A percentile compares a stretch with the other conserved stretches of the same genome.
Evolutionary conservation across 2,113 vertebrate genomes (phyloP).

Genomic region (Sturnira hondurensis): DNA sequence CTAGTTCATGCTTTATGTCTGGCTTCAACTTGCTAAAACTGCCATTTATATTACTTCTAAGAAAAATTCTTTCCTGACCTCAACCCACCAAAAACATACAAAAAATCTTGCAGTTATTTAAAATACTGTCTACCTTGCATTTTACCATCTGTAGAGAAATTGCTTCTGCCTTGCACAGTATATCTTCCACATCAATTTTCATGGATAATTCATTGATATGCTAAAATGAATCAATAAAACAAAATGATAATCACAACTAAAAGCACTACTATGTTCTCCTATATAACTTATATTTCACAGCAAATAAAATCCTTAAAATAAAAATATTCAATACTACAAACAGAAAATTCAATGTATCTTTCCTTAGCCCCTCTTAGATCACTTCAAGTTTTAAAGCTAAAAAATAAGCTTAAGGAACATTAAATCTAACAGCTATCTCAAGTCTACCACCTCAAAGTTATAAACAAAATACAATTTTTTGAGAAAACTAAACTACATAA

Average conservation of each 20-base stretch:
- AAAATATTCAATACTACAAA: constrained; percentile 46
- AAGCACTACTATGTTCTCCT: constrained; percentile 30
- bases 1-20: neutral
- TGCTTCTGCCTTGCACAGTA: constrained; percentile 93
- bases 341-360: constrained; percentile 10
- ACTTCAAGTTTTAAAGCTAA: constrained; percentile 51
- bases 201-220: constrained; percentile 98
- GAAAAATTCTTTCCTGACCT: constrained; percentile 35
- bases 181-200: constrained; percentile 94
- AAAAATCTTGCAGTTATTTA: constrained; percentile 11
- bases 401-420: constrained; percentile 37
- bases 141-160: constrained; percentile 92
- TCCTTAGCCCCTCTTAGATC: neutral
- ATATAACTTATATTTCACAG: constrained; percentile 34
- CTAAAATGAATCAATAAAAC: constrained; percentile 82
- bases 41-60: constrained; percentile 33
- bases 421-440: constrained; percentile 16
- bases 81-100: neutral
- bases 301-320: constrained; percentile 40
- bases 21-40: constrained; percentile 27
- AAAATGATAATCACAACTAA: constrained; percentile 47
- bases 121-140: constrained; percentile 88
- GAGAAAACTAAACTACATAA: constrained; percentile 15
- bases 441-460: constrained; percentile 9
- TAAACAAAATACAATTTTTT: constrained; percentile 29